Conservation (phyloP, 2,113 vertebrate genomes). For the Apistogramma diplotaenia region DNA sequence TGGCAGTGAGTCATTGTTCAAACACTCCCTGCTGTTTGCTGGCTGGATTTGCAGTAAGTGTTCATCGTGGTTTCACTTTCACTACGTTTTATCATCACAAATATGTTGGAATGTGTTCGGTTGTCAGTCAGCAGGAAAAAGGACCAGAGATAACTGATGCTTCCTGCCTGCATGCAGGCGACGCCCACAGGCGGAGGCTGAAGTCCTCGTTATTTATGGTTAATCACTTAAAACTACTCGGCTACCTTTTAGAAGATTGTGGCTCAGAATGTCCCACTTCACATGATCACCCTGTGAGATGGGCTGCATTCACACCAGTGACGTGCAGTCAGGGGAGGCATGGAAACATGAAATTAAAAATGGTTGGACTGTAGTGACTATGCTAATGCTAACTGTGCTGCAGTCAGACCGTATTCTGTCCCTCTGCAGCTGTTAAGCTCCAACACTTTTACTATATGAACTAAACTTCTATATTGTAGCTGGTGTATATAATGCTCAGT, state of each 20-base stretch:
- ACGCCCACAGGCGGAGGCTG: neutral
- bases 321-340: no score
- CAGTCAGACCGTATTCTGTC: no score
- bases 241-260: neutral
- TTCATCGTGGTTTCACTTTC: neutral
- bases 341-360: no score
- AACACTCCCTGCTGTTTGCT: neutral
- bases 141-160: neutral
- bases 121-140: neutral
- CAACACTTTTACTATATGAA: no score
- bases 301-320: no score
- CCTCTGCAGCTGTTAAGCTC: no score
- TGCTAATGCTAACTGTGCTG: no score
- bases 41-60: neutral
- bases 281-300: neutral
- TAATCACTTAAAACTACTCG: neutral
- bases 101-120: neutral
- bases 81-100: neutral
- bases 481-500: no score
- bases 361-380: no score
- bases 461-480: no score
- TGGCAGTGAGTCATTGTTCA: neutral
- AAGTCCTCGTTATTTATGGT: neutral
- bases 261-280: neutral
- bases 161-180: accelerated